These are phyloP conservation scores for Xenopus petersii DNA, from an alignment of 2,797 vertebrate genomes.

Conservation along the genomic window DNA sequence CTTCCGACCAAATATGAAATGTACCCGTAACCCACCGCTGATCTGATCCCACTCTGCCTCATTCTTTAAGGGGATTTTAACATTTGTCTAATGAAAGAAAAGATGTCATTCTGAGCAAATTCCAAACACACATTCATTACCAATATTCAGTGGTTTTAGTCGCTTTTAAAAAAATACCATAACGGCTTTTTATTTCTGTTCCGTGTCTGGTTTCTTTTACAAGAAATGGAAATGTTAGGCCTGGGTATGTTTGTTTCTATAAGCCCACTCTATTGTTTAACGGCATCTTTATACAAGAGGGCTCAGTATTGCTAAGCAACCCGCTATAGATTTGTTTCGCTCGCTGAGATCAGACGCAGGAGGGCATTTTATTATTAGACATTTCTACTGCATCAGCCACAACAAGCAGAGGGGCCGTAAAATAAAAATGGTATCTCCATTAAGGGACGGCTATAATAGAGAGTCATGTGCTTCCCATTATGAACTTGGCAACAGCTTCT, in stretches of 20 bases:
- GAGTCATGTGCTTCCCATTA: background rate
- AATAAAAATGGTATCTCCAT: background rate
- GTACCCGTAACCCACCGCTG: too few species aligned
- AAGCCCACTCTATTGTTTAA: background rate
- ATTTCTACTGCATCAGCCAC: slow-evolving; percentile 12
- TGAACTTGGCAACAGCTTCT: background rate
- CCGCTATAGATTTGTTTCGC: slow-evolving; percentile 1
- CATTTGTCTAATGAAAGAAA: too few species aligned
- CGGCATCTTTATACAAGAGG: slow-evolving; percentile 4
- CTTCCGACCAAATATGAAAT: too few species aligned
- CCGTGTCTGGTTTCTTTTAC: background rate
- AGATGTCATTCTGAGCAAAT: too few species aligned
- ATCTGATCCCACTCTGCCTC: too few species aligned
- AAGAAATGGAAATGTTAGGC: background rate
- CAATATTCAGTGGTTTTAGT: too few species aligned
- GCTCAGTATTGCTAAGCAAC: slow-evolving; percentile 26
- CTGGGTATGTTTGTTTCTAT: background rate
- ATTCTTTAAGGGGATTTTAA: too few species aligned
- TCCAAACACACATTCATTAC: too few species aligned
- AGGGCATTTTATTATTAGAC: slow-evolving; percentile 7
- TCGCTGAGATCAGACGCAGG: slow-evolving; percentile 9
- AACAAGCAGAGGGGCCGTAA: background rate
- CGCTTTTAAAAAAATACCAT: too few species aligned
- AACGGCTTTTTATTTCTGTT: too few species aligned
- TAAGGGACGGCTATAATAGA: background rate